A percentile compares a stretch with the other conserved stretches of the same genome.
These are phyloP conservation scores for Pandemis corylana DNA, from an alignment of 2,888 invertebrate genomes.

Conservation along the genomic window DNA sequence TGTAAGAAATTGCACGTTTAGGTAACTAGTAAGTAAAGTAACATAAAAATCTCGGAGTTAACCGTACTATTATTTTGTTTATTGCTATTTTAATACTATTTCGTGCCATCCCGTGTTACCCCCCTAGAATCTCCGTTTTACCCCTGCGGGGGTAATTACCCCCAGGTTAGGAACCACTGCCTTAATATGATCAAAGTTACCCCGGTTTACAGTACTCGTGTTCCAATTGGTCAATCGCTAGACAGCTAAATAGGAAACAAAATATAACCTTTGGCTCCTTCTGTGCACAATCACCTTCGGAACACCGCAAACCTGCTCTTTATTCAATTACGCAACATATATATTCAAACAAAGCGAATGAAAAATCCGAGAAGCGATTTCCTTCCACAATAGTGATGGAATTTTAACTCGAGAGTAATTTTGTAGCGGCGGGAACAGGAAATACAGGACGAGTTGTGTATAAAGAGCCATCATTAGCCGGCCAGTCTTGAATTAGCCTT, in stretches of 20 bases:
- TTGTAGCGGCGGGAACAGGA: conserved; percentile 38
- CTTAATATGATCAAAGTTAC: too few relatives aligned
- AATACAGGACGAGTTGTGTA: conserved; percentile 40
- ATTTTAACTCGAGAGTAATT: conserved; percentile 40
- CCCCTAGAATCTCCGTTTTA: too few relatives aligned
- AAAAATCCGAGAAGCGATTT: conserved; percentile 43
- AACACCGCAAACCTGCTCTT: conserved; percentile 28
- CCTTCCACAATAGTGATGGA: conserved; percentile 42
- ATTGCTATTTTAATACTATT: too few relatives aligned
- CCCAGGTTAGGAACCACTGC: too few relatives aligned
- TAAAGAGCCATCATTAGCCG: conserved; percentile 38
- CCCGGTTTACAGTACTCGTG: too few relatives aligned
- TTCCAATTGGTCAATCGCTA: neutral
- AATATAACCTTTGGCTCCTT: neutral
- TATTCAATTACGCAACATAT: conserved; percentile 38
- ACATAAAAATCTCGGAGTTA: too few relatives aligned
- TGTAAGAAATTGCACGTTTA: too few relatives aligned
- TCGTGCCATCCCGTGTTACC: too few relatives aligned
- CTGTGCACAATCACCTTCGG: neutral
- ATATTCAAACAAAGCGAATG: conserved; percentile 43
- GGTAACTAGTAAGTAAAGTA: too few relatives aligned
- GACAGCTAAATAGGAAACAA: neutral
- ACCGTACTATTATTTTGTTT: too few relatives aligned
- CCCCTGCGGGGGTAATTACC: too few relatives aligned
- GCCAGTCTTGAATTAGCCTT: conserved; percentile 40